These are phyloP conservation scores for Trissolcus japonicus DNA, from an alignment of 2,888 invertebrate genomes.

Conservation along the genomic window DNA sequence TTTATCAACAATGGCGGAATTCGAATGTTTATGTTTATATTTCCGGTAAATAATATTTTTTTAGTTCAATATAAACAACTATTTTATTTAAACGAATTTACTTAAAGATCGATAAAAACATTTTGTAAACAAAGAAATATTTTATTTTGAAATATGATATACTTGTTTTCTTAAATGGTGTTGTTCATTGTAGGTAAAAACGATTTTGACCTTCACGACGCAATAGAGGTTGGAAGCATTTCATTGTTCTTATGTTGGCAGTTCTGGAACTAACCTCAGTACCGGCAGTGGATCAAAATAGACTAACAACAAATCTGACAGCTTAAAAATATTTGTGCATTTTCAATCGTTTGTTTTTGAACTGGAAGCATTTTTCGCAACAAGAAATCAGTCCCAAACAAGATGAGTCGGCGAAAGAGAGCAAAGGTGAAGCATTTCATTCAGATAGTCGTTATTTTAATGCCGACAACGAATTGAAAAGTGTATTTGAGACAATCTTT, in stretches of 20 bases:
- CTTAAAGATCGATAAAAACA: too few relatives aligned
- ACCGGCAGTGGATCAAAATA: conserved; percentile 58
- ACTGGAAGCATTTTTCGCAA: not conserved
- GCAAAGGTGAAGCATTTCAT: conserved; percentile 75
- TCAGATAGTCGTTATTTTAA: not conserved
- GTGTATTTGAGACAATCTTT: not conserved
- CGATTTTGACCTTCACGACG: too few relatives aligned
- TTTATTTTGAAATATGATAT: too few relatives aligned
- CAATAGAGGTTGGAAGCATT: not conserved
- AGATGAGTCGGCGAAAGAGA: conserved; percentile 81
- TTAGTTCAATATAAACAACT: too few relatives aligned
- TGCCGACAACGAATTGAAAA: not conserved
- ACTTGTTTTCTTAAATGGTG: too few relatives aligned
- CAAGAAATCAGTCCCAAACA: conserved; percentile 19
- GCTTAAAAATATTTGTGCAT: conserved; percentile 29
- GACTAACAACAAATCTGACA: conserved; percentile 46
- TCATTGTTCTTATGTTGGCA: conserved; percentile 18
- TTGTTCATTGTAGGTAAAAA: too few relatives aligned
- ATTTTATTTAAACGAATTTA: too few relatives aligned
- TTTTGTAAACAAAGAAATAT: too few relatives aligned
- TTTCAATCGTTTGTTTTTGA: conserved; percentile 5
- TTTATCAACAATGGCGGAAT: too few relatives aligned
- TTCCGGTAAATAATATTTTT: too few relatives aligned
- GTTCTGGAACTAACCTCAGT: conserved; percentile 44
- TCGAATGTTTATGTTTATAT: too few relatives aligned